These are phyloP conservation scores for Coptodon bakossiorum DNA, from an alignment of 2,113 vertebrate genomes.

Conservation along the genomic window DNA sequence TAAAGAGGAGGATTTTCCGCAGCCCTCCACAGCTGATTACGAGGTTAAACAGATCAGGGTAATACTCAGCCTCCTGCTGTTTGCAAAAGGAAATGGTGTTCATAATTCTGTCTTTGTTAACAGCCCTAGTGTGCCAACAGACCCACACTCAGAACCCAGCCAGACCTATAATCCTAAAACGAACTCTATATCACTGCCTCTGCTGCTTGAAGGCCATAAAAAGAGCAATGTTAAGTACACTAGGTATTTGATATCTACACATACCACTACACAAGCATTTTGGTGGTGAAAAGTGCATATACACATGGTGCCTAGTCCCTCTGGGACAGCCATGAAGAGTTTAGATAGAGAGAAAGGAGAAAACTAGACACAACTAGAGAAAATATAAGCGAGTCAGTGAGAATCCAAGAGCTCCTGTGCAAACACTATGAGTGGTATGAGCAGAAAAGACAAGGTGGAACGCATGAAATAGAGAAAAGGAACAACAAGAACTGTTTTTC, in stretches of 20 bases:
- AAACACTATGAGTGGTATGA: neutral
- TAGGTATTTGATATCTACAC: neutral
- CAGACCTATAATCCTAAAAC: neutral
- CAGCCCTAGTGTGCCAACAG: neutral
- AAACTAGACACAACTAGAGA: neutral
- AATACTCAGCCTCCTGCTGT: neutral
- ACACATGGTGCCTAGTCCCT: slow-evolving; percentile 13
- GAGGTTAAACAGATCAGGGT: slow-evolving; percentile 10
- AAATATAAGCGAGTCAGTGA: neutral
- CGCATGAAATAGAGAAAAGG: neutral
- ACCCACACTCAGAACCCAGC: neutral
- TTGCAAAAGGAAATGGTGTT: slow-evolving; percentile 5
- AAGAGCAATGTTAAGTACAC: neutral
- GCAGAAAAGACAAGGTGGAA: neutral
- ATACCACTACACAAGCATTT: neutral
- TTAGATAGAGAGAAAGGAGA: neutral
- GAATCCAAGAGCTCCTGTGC: neutral
- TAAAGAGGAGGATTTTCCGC: neutral
- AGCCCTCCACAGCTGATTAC: neutral
- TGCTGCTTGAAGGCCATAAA: neutral
- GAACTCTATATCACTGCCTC: slow-evolving; percentile 1
- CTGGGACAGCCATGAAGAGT: slow-evolving; percentile 2
- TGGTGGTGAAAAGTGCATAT: neutral
- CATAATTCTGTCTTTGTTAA: slow-evolving; percentile 32
- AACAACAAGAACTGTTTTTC: neutral